A percentile compares a stretch with the other conserved stretches of the same genome.
Conservation (phyloP, 2,888 invertebrate species). For the Euproctis similis region DNA sequence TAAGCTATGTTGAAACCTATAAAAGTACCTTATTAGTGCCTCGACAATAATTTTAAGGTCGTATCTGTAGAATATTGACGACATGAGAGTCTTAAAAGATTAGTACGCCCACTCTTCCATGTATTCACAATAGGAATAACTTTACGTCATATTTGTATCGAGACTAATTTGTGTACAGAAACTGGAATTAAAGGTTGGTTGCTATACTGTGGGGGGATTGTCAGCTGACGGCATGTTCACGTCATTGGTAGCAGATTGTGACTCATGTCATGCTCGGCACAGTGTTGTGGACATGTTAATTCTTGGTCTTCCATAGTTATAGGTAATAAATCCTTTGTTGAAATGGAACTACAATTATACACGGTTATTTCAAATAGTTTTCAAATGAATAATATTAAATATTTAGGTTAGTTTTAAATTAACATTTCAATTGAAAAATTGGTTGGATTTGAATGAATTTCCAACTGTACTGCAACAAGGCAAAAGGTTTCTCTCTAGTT, state of each 20-base stretch:
- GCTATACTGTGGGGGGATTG: conserved; percentile 11
- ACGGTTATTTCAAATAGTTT: no score
- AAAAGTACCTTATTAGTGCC: conserved; percentile 12
- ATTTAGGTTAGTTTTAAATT: no score
- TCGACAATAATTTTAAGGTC: conserved; percentile 18
- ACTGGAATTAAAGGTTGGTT: conserved; percentile 22
- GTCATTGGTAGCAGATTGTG: conserved; percentile 48
- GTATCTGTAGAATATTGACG: conserved; percentile 9
- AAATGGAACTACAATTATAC: not conserved
- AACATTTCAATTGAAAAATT: no score
- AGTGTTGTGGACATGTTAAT: conserved; percentile 49
- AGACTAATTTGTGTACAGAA: conserved; percentile 30
- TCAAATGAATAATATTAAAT: no score
- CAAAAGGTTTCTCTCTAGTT: no score
- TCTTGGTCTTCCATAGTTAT: conserved; percentile 40
- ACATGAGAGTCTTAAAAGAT: conserved; percentile 11
- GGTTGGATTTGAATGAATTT: no score
- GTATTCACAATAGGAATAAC: conserved; percentile 33
- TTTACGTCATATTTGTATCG: no score
- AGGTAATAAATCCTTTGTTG: conserved; percentile 13
- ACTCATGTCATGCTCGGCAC: conserved; percentile 39
- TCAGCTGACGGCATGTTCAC: conserved; percentile 13
- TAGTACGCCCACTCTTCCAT: conserved; percentile 20
- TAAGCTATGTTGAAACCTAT: conserved; percentile 10
- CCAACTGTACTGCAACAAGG: no score